phyloP scores from a whole-genome alignment of 2,888 invertebrate species.

The Limulus polyphemus region DNA sequence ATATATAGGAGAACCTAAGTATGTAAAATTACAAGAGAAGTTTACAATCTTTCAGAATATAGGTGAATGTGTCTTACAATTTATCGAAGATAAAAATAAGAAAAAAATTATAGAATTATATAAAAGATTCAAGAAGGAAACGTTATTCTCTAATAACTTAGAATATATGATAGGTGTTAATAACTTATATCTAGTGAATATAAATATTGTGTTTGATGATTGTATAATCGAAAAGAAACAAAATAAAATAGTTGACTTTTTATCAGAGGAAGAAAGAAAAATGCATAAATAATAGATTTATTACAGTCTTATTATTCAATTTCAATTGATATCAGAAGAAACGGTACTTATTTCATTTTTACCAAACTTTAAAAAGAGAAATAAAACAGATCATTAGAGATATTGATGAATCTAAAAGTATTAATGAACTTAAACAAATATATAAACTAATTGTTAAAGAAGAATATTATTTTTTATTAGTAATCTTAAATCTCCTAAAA shows the following conservation, averaged over 20 bases:
- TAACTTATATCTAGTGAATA: neutral
- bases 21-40: conserved; percentile 4
- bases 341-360: conserved; percentile 8
- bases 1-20: conserved; percentile 4
- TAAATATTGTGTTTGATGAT: neutral
- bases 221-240: neutral
- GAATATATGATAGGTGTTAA: conserved; percentile 4
- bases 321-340: conserved; percentile 4
- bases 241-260: conserved; percentile 2
- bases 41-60: conserved; percentile 1
- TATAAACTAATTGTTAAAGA: neutral
- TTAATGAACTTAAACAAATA: neutral
- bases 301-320: conserved; percentile 7
- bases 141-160: conserved; percentile 2
- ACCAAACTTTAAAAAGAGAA: conserved; percentile 3
- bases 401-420: conserved; percentile 1
- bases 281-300: conserved; percentile 3
- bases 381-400: conserved; percentile 4
- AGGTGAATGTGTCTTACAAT: neutral
- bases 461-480: conserved; percentile 4
- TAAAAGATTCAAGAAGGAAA: conserved; percentile 3
- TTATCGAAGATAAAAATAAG: neutral
- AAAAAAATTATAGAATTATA: conserved; percentile 1
- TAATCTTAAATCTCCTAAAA: neutral
- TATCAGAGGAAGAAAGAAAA: conserved; percentile 8